Evolutionary conservation across 2,797 vertebrate genomes (phyloP), one percentile per base, ranked within the genome.

Genomic region (Parambassis ranga): DNA sequence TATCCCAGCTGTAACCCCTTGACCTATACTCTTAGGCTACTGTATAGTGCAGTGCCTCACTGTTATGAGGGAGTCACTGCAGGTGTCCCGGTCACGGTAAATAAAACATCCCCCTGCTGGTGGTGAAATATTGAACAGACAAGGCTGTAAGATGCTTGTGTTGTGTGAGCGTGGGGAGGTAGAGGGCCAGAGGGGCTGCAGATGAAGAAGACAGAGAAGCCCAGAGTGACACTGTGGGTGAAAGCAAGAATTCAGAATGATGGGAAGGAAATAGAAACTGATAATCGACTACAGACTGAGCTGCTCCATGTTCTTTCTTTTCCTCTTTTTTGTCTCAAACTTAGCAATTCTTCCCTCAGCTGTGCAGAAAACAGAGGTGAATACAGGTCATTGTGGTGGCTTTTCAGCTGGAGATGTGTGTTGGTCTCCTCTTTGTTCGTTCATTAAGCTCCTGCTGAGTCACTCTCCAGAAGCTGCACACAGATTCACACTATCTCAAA

Each of bases 121-220:
- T 65, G 47, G 77, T 84, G 85, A 87, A 89, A 90, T 81, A 88
- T 81, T 84, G 81, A 88, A 73, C 77, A 86, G 81, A 82, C 65
- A 61, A 79, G 64, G 63, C 71, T 69, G 69, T 71, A 75, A 83
- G 75, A 74, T 75, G 77, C 75, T 74, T 66, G 79, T 82, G 80
- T 80, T 82, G 78, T 78, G 52, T 62, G 55, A 71, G 58, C n/a
- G 66, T 14, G 7, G 53, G 30, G 59, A 60, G 51, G 28, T 37
- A 15, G 51, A 56, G 35, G 69, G 66, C 55, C 65, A 60, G 64
- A 51, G 65, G 58, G 65, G 23, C 52, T 63, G 42, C 53, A 60
- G 65, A 69, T 70, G 51, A 57, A 71, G 71, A 81, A 81, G 81
- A 83, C 57, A 56, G 78, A 83, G 65, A 70, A 46, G 65, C 56